phyloP scores from a whole-genome alignment of 2,888 invertebrate genomes.

The Galerucella nymphaeae region DNA sequence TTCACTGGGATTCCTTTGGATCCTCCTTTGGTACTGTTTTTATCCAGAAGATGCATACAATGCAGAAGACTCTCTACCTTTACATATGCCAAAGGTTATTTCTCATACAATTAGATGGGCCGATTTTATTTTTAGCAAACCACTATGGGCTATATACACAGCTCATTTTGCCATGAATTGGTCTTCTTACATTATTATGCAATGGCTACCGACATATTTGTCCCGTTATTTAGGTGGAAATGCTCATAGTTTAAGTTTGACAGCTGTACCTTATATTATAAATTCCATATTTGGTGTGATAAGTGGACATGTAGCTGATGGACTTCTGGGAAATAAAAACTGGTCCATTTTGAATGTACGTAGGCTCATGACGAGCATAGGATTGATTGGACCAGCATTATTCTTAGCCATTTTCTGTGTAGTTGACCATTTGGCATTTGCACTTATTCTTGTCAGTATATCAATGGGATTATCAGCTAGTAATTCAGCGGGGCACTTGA shows the following conservation, averaged over 20 bases:
- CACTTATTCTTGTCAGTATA: constrained; percentile 78
- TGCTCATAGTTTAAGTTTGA: constrained; percentile 76
- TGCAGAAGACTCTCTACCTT: constrained; percentile 68
- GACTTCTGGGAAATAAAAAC: constrained; percentile 66
- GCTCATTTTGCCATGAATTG: constrained; percentile 86
- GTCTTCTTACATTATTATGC: constrained; percentile 84
- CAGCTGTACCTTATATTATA: constrained; percentile 79
- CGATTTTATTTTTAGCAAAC: constrained; percentile 75
- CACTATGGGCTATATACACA: constrained; percentile 78
- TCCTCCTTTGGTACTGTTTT: constrained; percentile 72
- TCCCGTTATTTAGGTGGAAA: constrained; percentile 72
- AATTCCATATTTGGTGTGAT: constrained; percentile 78
- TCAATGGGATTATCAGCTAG: constrained; percentile 81
- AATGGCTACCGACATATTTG: constrained; percentile 81
- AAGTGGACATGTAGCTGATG: constrained; percentile 79
- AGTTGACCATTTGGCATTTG: constrained; percentile 75
- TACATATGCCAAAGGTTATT: constrained; percentile 70
- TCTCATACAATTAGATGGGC: constrained; percentile 71
- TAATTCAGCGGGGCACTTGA: constrained; percentile 80
- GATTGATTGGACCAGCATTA: constrained; percentile 77
- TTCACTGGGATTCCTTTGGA: constrained; percentile 75
- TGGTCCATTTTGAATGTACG: constrained; percentile 77
- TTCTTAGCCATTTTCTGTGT: constrained; percentile 78
- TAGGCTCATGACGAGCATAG: constrained; percentile 77
- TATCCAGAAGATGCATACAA: constrained; percentile 69